These are phyloP conservation scores for Odontocerum albicorne DNA, from an alignment of 2,888 invertebrate species.

Conservation along the genomic window DNA sequence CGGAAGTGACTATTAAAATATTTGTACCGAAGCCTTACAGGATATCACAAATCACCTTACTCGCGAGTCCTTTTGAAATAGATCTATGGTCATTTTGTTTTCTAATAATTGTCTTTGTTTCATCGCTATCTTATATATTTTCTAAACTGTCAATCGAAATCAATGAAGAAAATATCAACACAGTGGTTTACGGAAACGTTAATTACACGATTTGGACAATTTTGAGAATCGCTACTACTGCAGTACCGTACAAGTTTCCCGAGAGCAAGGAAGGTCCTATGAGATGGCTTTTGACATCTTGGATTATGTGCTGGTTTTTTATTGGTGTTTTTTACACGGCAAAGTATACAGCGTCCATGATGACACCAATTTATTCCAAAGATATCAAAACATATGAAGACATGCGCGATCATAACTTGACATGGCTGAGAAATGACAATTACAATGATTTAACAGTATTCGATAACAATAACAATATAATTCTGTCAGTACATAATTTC, in stretches of 20 bases:
- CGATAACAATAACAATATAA: background rate
- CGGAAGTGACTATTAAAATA: background rate
- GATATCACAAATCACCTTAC: constrained; percentile 1
- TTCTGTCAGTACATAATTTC: background rate
- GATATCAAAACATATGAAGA: background rate
- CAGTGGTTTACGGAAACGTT: background rate
- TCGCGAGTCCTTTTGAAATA: background rate
- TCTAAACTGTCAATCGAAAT: background rate
- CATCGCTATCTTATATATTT: background rate
- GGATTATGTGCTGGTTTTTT: background rate
- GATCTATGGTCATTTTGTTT: background rate
- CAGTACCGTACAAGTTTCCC: background rate
- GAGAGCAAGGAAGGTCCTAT: background rate
- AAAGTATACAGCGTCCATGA: constrained; percentile 1
- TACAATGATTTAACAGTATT: background rate
- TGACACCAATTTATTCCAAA: background rate
- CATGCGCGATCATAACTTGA: background rate
- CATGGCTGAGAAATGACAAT: constrained; percentile 2
- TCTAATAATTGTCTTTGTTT: background rate
- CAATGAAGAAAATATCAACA: background rate
- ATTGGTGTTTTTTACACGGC: background rate
- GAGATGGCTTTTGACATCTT: background rate
- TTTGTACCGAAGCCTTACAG: background rate
- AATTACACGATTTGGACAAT: constrained; percentile 1
- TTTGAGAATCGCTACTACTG: background rate